Evolutionary conservation across 1,140 invertebrate genomes (phyloP).

Genomic region (Drosophila repleta): DNA sequence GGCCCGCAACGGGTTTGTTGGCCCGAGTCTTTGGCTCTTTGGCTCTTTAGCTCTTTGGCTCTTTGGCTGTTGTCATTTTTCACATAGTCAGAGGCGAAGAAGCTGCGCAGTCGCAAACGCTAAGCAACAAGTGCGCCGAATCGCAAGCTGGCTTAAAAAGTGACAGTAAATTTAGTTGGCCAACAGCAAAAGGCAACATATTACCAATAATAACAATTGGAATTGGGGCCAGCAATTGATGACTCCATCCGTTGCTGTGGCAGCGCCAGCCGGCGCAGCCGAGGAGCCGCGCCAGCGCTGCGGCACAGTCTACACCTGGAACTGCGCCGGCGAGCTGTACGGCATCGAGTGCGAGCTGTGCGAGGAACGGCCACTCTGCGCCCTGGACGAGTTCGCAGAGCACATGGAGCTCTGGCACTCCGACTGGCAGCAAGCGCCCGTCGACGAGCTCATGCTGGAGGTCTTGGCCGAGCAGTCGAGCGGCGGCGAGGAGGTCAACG

Average conservation of each 20-base stretch:
- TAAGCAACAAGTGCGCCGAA: conserved; percentile 37
- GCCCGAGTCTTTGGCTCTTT: conserved; percentile 25
- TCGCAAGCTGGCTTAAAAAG: conserved; percentile 59
- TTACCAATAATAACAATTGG: not conserved
- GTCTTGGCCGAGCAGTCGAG: conserved; percentile 61
- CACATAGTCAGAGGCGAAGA: conserved; percentile 53
- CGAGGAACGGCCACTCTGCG: conserved; percentile 69
- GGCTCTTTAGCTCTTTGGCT: not conserved
- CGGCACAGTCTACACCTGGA: conserved; percentile 74
- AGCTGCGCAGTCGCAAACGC: conserved; percentile 45
- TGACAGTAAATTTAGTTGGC: conserved; percentile 48
- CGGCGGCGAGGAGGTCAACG: conserved; percentile 61
- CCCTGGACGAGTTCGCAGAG: conserved; percentile 66
- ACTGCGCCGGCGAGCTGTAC: conserved; percentile 72
- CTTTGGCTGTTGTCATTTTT: conserved; percentile 31
- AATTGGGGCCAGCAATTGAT: conserved; percentile 6
- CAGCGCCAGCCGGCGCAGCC: not conserved
- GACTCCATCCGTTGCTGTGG: conserved; percentile 3
- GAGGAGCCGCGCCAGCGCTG: conserved; percentile 56
- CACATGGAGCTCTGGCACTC: conserved; percentile 77
- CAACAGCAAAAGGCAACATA: not conserved
- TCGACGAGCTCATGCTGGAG: conserved; percentile 72
- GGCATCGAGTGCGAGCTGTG: conserved; percentile 73
- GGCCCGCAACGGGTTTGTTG: conserved; percentile 54
- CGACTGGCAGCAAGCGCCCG: conserved; percentile 59